These are phyloP conservation scores for Etheostoma spectabile DNA, from an alignment of 2,113 vertebrate species.

Conservation along the genomic window DNA sequence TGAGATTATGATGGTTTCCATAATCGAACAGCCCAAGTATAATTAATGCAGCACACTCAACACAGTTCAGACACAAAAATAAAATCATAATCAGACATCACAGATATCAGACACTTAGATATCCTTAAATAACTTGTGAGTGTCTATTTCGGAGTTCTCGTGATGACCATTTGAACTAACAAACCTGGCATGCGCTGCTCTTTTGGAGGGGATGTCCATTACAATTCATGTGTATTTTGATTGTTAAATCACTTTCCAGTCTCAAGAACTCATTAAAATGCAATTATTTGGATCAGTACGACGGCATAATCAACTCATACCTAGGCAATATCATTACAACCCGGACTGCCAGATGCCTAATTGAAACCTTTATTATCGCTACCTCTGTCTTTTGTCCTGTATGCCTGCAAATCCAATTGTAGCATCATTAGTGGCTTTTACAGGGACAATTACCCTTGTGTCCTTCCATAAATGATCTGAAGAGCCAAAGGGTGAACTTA, in stretches of 20 bases:
- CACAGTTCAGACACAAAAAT: background rate
- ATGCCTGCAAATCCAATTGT: constrained; percentile 70
- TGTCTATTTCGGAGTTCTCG: background rate
- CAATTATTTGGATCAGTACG: constrained; percentile 75
- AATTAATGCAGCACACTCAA: background rate
- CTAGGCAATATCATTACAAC: constrained; percentile 68
- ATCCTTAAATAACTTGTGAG: constrained; percentile 5
- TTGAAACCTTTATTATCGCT: constrained; percentile 69
- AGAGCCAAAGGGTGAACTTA: constrained; percentile 27
- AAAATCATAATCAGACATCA: constrained; percentile 6
- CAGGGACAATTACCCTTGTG: constrained; percentile 49
- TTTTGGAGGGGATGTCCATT: background rate
- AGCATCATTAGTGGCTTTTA: constrained; percentile 72
- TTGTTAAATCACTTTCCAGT: constrained; percentile 43
- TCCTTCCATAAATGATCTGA: constrained; percentile 61
- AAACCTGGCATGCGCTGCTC: background rate
- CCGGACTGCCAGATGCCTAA: constrained; percentile 68
- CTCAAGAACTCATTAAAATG: constrained; percentile 59
- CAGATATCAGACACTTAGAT: constrained; percentile 10
- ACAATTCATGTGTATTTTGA: constrained; percentile 1
- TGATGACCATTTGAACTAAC: constrained; percentile 19
- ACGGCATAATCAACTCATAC: constrained; percentile 75
- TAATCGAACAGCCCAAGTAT: too few relatives aligned
- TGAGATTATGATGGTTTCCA: too few relatives aligned
- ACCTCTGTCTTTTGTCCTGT: constrained; percentile 66